Conservation (phyloP, 1,140 invertebrate genomes). For the Trypoxylus dichotomus region DNA sequence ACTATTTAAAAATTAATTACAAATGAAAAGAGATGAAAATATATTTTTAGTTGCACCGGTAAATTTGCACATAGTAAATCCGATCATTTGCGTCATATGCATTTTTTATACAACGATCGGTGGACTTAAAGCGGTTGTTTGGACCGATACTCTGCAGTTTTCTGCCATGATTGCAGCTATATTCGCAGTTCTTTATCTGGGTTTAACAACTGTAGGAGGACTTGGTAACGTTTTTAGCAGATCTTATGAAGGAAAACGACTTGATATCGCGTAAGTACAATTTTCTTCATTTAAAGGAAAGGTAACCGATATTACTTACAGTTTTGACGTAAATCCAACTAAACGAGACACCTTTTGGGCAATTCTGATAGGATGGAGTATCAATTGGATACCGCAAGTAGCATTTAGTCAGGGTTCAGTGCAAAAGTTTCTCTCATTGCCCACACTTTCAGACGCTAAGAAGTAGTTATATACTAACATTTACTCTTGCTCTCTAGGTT, state of each 20-base stretch:
- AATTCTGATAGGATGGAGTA: constrained; percentile 59
- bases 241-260: constrained; percentile 36
- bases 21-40: not conserved
- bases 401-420: constrained; percentile 62
- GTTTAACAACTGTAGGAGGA: constrained; percentile 53
- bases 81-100: constrained; percentile 70
- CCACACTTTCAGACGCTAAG: constrained; percentile 55
- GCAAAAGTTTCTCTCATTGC: constrained; percentile 61
- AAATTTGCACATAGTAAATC: constrained; percentile 63
- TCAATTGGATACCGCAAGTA: constrained; percentile 61
- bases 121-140: constrained; percentile 74
- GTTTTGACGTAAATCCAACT: constrained; percentile 58
- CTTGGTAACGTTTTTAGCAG: constrained; percentile 40
- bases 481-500: not conserved
- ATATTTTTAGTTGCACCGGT: constrained; percentile 65
- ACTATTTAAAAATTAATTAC: not conserved
- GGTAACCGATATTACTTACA: constrained; percentile 39
- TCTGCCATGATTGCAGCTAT: constrained; percentile 68
- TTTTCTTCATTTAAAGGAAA: not conserved
- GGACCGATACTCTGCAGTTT: constrained; percentile 71
- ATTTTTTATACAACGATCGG: constrained; percentile 78
- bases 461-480: not conserved
- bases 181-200: constrained; percentile 62
- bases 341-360: constrained; percentile 62
- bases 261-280: constrained; percentile 37